Base-by-base conservation (phyloP, 2,888 invertebrate genomes). In the Unio delphinus region DNA sequence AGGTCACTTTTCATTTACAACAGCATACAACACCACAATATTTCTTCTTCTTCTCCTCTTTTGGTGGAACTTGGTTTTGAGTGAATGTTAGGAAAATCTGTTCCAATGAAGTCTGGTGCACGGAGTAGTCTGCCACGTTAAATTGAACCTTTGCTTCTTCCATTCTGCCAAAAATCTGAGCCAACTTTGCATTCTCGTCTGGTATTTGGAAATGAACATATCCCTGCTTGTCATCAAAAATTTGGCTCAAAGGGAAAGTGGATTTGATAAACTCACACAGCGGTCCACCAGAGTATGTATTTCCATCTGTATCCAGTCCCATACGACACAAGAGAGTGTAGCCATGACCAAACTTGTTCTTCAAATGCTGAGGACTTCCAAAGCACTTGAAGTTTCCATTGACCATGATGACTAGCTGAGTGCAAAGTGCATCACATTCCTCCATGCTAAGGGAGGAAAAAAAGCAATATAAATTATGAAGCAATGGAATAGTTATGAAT, bases 341-440 rank as follows among this genome's bases (percentile, higher is more conserved):
- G 26, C 76, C 76, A 34, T 92, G 91, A 4, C 94, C 94, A 87
- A 93, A 94, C 67, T 92, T 92, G 70, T 93, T 92, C 84, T 95
- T 95, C 80, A 96, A 91, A 74, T 93, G 93, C 75, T 93, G 93
- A 74, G 94, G 93, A 70, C 93, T 92, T 66, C 95, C 95, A 64
- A 95, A 91, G 84, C 95, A 95, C 75, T 93, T 92, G 80, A 95
- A 91, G 81, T 92, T 91, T 0, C 96, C 95, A 73, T 91, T 91
- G 0, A 93, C 92, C 95, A 96, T 93, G 74, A 96, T 95, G 2
- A 93, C 95, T 76, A 96, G 90, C 73, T 95, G 92, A 65, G 93
- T 92, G 88, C 95, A 95, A 28, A 95, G 92, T 59, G 94, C 93
- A 86, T 95, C 95, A 90, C 95, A 95, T 91, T 96, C 95, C 88